phyloP scores from a whole-genome alignment of 2,797 vertebrate genomes.

The Botia almorhae region DNA sequence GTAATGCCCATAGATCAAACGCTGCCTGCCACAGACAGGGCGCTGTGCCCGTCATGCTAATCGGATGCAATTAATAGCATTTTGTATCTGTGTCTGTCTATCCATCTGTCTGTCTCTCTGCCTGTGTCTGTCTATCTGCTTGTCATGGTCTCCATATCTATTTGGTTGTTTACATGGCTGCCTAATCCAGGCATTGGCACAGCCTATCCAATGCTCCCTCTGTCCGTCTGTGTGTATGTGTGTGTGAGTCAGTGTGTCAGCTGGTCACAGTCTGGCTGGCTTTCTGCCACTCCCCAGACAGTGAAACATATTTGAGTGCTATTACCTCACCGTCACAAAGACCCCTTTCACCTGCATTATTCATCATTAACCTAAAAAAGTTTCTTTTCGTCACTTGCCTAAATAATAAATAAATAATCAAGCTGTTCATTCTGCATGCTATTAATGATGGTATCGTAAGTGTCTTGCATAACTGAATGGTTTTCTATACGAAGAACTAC shows the following conservation, averaged over 20 bases:
- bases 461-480: background rate
- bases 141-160: slow-evolving; percentile 52
- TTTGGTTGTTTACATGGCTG: slow-evolving; percentile 60
- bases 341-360: slow-evolving; percentile 31
- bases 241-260: slow-evolving; percentile 48
- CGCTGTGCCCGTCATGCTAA: slow-evolving; percentile 61
- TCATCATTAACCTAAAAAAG: slow-evolving; percentile 9
- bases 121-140: slow-evolving; percentile 53
- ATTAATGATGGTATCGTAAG: background rate
- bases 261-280: slow-evolving; percentile 55
- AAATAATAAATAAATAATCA: slow-evolving; percentile 10
- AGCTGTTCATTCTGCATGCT: slow-evolving; percentile 1
- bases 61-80: slow-evolving; percentile 63
- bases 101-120: slow-evolving; percentile 46
- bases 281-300: slow-evolving; percentile 39
- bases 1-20: slow-evolving; percentile 54
- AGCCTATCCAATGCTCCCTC: slow-evolving; percentile 40
- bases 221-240: slow-evolving; percentile 34
- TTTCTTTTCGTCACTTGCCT: background rate
- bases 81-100: slow-evolving; percentile 56
- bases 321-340: slow-evolving; percentile 38
- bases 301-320: slow-evolving; percentile 51
- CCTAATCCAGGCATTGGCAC: slow-evolving; percentile 57
- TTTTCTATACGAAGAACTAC: background rate
- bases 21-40: slow-evolving; percentile 57